Percentiles rank a stretch among this genome's conserved stretches.
Conservation (phyloP, 1,140 invertebrate genomes). For the Heliconius eleuchia region DNA sequence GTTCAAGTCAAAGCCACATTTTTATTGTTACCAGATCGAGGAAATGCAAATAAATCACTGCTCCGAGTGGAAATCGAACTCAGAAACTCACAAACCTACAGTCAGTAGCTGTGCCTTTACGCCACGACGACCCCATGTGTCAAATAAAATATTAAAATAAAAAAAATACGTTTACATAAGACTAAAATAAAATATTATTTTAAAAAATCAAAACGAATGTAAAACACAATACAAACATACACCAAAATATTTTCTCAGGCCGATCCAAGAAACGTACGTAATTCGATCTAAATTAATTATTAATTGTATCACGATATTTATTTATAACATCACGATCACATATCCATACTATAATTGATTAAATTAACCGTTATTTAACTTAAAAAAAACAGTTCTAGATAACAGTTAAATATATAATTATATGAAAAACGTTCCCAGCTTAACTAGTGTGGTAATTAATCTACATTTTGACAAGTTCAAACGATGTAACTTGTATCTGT, state of each 20-base stretch:
- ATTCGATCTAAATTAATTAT: slow-evolving; percentile 13
- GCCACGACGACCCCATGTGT: no score
- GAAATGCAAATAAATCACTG: no score
- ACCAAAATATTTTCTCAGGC: background rate
- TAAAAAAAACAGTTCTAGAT: slow-evolving; percentile 1
- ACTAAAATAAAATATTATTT: background rate
- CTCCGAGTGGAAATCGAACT: no score
- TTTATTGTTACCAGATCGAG: no score
- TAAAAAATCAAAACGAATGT: no score
- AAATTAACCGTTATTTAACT: slow-evolving; percentile 55
- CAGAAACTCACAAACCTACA: no score
- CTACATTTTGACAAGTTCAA: slow-evolving; percentile 54
- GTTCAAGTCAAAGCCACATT: no score
- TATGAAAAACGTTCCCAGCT: slow-evolving; percentile 60
- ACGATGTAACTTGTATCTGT: slow-evolving; percentile 24
- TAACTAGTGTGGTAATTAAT: slow-evolving; percentile 61
- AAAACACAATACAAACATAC: no score
- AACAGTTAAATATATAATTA: background rate
- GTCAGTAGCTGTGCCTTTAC: no score
- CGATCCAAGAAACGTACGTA: background rate
- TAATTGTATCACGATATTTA: background rate
- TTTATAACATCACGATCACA: slow-evolving; percentile 8
- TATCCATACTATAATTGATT: slow-evolving; percentile 36
- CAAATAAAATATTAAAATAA: no score
- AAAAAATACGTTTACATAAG: background rate